Conservation (phyloP, 2,113 vertebrate genomes). For the Colius striatus region DNA sequence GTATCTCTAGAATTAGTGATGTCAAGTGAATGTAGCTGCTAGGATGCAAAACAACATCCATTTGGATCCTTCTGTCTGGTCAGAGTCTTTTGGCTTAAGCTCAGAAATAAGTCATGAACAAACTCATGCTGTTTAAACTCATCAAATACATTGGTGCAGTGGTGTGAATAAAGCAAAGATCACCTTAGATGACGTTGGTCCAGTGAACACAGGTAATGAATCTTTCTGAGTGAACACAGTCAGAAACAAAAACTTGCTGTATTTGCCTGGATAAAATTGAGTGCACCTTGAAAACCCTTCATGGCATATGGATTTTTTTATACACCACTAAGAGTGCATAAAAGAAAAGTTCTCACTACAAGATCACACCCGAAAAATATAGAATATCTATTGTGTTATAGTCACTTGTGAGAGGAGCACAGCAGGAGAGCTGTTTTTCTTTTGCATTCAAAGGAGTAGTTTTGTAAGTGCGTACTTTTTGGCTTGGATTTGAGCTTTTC, state of each 20-base stretch:
- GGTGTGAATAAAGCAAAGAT: neutral
- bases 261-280: neutral
- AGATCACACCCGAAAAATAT: neutral
- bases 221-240: neutral
- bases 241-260: neutral
- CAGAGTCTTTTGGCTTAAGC: neutral
- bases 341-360: neutral
- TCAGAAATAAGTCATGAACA: neutral
- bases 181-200: neutral
- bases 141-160: neutral
- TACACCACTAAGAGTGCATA: neutral
- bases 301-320: neutral
- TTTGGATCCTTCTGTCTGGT: neutral
- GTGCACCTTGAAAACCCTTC: neutral
- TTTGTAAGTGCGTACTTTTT: neutral
- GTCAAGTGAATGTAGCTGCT: neutral
- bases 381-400: neutral
- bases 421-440: neutral
- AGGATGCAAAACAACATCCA: neutral
- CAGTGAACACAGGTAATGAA: neutral
- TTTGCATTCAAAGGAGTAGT: neutral
- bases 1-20: neutral
- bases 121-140: neutral
- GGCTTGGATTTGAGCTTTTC: neutral
- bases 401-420: neutral